Percentiles rank a stretch among this genome's conserved stretches.
Evolutionary conservation across 2,888 invertebrate genomes (phyloP).

Genomic region (Drosophila stalkeri): DNA sequence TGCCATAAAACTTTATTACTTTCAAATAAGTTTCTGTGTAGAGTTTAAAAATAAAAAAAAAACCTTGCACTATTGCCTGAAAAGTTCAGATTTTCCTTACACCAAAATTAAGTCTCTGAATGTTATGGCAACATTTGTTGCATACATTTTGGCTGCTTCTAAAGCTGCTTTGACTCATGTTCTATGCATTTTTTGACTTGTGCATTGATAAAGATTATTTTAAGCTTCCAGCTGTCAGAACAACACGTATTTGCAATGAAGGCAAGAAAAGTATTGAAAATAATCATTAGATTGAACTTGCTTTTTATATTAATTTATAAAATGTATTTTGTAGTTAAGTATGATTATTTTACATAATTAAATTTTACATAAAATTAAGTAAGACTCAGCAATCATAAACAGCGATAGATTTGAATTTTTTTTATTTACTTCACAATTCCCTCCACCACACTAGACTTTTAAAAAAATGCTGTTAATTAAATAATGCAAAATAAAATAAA

Average conservation of each 20-base stretch:
- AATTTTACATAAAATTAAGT: background rate
- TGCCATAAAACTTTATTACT: conserved; percentile 72
- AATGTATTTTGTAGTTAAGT: background rate
- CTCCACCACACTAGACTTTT: too few species aligned
- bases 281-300: background rate
- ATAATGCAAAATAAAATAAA: too few species aligned
- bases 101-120: background rate
- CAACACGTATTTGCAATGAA: background rate
- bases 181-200: background rate
- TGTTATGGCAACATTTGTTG: conserved; percentile 38
- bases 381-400: too few species aligned
- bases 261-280: background rate
- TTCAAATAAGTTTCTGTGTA: conserved; percentile 62
- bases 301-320: background rate
- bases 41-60: conserved; percentile 24
- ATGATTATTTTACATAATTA: background rate
- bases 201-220: background rate
- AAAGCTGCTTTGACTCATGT: background rate
- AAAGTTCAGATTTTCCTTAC: conserved; percentile 36
- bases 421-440: too few species aligned
- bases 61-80: conserved; percentile 40
- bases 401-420: too few species aligned
- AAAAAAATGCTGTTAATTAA: too few species aligned
- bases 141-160: conserved; percentile 18
- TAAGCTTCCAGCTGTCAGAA: background rate